Conservation (phyloP, 2,797 vertebrate species). For the Onychomys torridus region DNA sequence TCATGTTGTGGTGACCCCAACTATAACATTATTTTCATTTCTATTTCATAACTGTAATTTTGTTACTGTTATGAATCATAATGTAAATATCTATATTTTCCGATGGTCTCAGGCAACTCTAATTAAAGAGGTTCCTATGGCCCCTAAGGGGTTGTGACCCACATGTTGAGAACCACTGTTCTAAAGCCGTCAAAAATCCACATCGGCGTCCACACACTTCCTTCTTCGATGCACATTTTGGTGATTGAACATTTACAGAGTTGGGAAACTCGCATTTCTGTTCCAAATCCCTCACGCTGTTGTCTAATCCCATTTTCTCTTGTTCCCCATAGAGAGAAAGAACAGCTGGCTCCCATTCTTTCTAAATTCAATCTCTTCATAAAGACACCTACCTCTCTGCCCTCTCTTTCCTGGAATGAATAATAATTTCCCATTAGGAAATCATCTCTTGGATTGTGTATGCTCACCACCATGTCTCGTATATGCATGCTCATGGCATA, state of each 20-base stretch:
- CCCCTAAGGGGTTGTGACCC: not conserved
- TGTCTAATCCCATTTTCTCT: slow-evolving; percentile 78
- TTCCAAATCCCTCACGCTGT: slow-evolving; percentile 52
- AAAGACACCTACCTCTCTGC: slow-evolving; percentile 65
- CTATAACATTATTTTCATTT: not conserved
- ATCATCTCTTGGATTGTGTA: not conserved
- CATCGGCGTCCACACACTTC: slow-evolving; percentile 37
- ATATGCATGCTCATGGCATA: slow-evolving; percentile 29
- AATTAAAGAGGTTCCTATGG: not conserved
- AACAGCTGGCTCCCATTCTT: slow-evolving; percentile 73
- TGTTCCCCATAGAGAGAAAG: slow-evolving; percentile 62
- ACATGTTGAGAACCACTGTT: not conserved
- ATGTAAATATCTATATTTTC: not conserved
- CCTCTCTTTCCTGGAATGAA: slow-evolving; percentile 57
- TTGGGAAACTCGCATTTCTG: slow-evolving; percentile 73
- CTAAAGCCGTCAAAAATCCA: slow-evolving; percentile 37
- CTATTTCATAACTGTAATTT: no score
- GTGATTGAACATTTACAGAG: slow-evolving; percentile 48
- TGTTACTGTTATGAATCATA: not conserved
- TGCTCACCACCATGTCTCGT: not conserved
- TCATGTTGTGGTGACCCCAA: not conserved
- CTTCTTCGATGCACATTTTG: slow-evolving; percentile 58
- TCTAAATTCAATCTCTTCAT: slow-evolving; percentile 70
- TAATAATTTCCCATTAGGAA: slow-evolving; percentile 54
- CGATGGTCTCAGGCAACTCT: not conserved